phyloP scores from a whole-genome alignment of 2,888 invertebrate genomes.

The Torymus texanus region DNA sequence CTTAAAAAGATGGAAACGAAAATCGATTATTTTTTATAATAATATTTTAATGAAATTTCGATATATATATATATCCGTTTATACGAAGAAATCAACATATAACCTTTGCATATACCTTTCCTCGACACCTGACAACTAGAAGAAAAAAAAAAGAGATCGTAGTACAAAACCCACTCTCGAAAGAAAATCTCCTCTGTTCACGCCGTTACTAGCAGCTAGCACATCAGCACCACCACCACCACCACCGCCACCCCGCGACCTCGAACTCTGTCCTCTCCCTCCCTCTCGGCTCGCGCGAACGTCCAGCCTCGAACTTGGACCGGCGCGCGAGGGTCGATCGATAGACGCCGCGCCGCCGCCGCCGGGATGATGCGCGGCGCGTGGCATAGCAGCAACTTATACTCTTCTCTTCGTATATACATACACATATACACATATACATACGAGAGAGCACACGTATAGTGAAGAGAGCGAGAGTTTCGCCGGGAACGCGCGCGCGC shows the following conservation, averaged over 20 bases:
- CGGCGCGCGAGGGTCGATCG: conserved; percentile 64
- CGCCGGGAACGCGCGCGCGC: conserved; percentile 7
- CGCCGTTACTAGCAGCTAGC: no score
- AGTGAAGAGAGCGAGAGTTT: neutral
- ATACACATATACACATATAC: neutral
- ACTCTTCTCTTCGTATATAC: neutral
- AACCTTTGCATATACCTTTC: no score
- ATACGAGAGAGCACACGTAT: neutral
- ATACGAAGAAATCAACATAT: no score
- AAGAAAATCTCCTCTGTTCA: no score
- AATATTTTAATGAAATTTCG: no score
- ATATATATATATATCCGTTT: no score
- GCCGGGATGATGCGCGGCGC: conserved; percentile 55
- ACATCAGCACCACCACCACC: no score
- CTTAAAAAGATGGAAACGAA: no score
- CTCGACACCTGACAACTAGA: no score
- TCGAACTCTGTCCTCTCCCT: conserved; percentile 29
- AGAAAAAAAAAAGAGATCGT: no score
- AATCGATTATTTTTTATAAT: no score
- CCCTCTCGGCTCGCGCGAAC: conserved; percentile 30
- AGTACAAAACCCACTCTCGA: no score
- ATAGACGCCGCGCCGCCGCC: conserved; percentile 66
- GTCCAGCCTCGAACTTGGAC: conserved; percentile 71
- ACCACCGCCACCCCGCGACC: conserved; percentile 12
- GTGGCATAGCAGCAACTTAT: conserved; percentile 1